Base-by-base conservation (phyloP, 2,797 vertebrate species). In the Setipinna tenuifilis region DNA sequence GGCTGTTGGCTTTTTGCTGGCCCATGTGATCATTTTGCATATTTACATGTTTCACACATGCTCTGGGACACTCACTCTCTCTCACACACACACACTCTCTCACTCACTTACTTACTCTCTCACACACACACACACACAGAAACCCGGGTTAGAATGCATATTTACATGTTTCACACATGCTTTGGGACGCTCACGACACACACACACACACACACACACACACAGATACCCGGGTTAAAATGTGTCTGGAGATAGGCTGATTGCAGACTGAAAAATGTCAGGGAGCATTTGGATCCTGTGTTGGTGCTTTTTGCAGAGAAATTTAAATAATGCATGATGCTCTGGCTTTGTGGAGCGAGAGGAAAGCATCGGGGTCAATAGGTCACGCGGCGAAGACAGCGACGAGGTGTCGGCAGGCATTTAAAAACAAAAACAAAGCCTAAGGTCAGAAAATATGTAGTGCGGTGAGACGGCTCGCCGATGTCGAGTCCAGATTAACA, bases 381-480 rank as follows among this genome's bases (percentile, higher is more conserved):
- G 83, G 85, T 90, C 83, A 87, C 23, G 9, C 48, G 17, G 75
- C 59, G 83, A 82, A 84, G 83, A 82, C 85, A 83, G 84, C 61
- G 57, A 62, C 41, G 19, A 65, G 83, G 57, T 48, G 16, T 78
- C 31, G 61, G 59, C 17, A 81, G 83, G 81, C 86, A 86, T 85
- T 88, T 86, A 85, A 78, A 88, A 89, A 88, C 81, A 85, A 89
- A 88, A 89, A 88, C 86, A 61, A 61, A 85, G 62, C 31, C 35
- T 85, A 84, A 88, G 90, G 87, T 88, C 86, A 88, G 84, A 75
- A 87, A 82, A 17, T 0, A 82, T 83, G 85, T 81, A 35, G 84
- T 6, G 19, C 19, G 61, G 35, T 28, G 68, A 75, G 68, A 75
- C 68, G 44, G 85, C 65, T 35, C 16, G 41, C 61, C 82, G 61